phyloP scores from a whole-genome alignment of 2,888 invertebrate species.

The Aleiodes testaceus region DNA sequence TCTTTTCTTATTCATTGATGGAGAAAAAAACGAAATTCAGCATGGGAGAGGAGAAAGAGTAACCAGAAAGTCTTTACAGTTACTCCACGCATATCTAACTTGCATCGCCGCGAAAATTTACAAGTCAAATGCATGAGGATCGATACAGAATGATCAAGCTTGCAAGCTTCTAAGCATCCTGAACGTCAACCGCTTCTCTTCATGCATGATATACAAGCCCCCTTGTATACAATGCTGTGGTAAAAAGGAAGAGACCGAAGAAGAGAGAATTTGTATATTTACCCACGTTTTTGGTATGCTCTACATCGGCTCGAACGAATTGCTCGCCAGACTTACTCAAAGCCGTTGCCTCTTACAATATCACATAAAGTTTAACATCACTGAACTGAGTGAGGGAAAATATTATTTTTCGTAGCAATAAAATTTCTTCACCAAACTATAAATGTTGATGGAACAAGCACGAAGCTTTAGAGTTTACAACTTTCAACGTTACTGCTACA shows the following conservation, averaged over 20 bases:
- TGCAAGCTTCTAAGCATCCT: conserved; percentile 14
- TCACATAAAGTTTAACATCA: too few species aligned
- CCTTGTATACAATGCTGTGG: background rate
- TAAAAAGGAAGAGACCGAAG: background rate
- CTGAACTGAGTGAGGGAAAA: too few species aligned
- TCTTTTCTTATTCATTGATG: conserved; percentile 3
- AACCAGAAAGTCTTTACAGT: conserved; percentile 53
- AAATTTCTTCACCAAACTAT: too few species aligned
- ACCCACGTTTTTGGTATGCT: conserved; percentile 48
- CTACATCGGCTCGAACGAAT: too few species aligned
- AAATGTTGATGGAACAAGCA: too few species aligned
- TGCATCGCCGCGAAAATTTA: conserved; percentile 56
- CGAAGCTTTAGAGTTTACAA: too few species aligned
- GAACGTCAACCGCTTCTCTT: conserved; percentile 5
- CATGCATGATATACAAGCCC: background rate
- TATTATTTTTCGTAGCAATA: too few species aligned
- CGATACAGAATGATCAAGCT: conserved; percentile 51
- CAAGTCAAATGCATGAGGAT: conserved; percentile 62
- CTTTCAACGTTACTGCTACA: too few species aligned
- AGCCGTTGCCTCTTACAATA: too few species aligned
- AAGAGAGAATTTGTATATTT: conserved; percentile 34
- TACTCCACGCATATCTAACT: conserved; percentile 54
- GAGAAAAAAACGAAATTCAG: conserved; percentile 20
- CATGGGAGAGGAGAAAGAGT: conserved; percentile 11
- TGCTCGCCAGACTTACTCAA: too few species aligned